A percentile compares a stretch with the other conserved stretches of the same genome.
Conservation (phyloP, 1,140 invertebrate species). For the Calosoma granatense region DNA sequence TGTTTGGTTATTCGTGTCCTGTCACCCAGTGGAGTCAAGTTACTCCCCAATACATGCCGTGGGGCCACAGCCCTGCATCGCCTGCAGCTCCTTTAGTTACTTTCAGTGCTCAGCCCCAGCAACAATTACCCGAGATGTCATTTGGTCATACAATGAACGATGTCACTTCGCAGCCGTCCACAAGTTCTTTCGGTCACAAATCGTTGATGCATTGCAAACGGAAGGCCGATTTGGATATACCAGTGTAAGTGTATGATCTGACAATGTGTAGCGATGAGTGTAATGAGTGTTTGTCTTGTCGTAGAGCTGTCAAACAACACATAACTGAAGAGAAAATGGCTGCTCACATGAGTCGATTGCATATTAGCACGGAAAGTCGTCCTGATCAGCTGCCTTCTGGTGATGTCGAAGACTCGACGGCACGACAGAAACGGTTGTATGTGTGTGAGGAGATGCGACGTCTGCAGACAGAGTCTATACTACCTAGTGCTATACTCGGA, state of each 20-base stretch:
- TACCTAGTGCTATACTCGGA: conserved; percentile 49
- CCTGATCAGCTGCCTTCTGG: conserved; percentile 12
- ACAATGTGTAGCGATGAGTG: conserved; percentile 14
- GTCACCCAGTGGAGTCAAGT: conserved; percentile 10
- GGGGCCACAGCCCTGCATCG: not conserved
- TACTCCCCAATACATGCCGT: conserved; percentile 6
- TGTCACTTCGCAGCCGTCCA: not conserved
- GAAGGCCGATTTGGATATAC: conserved; percentile 14
- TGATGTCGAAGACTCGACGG: conserved; percentile 21
- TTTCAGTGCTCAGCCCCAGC: not conserved
- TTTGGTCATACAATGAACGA: not conserved
- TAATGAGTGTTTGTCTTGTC: not conserved
- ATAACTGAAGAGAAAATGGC: conserved; percentile 74
- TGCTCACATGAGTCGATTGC: conserved; percentile 58
- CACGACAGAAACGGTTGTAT: conserved; percentile 26
- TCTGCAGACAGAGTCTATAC: conserved; percentile 46
- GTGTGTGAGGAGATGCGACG: conserved; percentile 58
- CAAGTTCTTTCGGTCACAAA: not conserved
- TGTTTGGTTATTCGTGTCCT: not conserved
- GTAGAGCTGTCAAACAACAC: conserved; percentile 55
- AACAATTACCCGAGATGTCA: not conserved
- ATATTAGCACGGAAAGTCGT: conserved; percentile 45
- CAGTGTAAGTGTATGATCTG: conserved; percentile 20
- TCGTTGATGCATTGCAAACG: conserved; percentile 17
- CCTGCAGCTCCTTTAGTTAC: not conserved